Percentiles rank a stretch among this genome's conserved stretches.
These are phyloP conservation scores for Archips crataeganus DNA, from an alignment of 2,888 invertebrate genomes.

Conservation along the genomic window DNA sequence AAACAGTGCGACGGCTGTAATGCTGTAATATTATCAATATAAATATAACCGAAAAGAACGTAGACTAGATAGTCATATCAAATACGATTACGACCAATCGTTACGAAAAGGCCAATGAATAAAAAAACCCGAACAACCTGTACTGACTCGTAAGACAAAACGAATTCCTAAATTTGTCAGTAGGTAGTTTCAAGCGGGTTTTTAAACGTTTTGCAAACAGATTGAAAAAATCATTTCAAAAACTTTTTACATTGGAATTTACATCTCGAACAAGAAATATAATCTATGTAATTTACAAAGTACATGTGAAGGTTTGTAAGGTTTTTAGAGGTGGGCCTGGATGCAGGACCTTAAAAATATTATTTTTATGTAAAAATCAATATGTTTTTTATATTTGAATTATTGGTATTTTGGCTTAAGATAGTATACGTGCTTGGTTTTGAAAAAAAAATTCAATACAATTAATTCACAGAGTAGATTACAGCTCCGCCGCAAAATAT, in stretches of 20 bases:
- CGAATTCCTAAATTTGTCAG: too few species aligned
- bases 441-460: too few species aligned
- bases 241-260: slow-evolving; percentile 4
- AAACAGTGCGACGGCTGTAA: not conserved
- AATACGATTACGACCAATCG: not conserved
- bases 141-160: not conserved
- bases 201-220: not conserved
- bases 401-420: too few species aligned
- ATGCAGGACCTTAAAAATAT: too few species aligned
- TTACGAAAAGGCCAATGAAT: not conserved
- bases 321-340: too few species aligned
- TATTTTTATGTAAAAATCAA: too few species aligned
- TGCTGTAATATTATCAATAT: not conserved
- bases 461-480: too few species aligned
- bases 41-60: not conserved
- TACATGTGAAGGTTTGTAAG: too few species aligned
- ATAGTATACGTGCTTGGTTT: too few species aligned
- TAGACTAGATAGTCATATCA: not conserved
- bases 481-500: too few species aligned
- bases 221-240: not conserved
- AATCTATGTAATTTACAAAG: not conserved
- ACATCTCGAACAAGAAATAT: not conserved
- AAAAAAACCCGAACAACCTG: not conserved
- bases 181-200: too few species aligned
- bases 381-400: too few species aligned